These are phyloP conservation scores for Dysdera silvatica DNA, from an alignment of 1,140 invertebrate species.

Conservation along the genomic window DNA sequence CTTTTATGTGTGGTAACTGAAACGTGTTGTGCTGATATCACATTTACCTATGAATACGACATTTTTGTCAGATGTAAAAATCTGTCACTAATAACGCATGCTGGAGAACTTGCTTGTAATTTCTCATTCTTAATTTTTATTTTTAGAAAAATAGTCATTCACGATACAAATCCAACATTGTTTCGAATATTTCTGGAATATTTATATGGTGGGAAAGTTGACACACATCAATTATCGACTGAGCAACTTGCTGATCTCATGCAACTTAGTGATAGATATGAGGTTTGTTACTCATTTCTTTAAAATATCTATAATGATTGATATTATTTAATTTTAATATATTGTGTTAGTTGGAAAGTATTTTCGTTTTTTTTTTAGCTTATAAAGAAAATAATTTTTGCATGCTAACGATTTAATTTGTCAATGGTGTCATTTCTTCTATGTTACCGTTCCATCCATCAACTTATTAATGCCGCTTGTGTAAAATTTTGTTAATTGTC, in stretches of 20 bases:
- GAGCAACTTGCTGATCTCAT: constrained; percentile 59
- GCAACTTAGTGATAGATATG: constrained; percentile 50
- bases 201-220: constrained; percentile 56
- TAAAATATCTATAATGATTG: not conserved
- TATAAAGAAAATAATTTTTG: not conserved
- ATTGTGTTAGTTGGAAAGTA: not conserved
- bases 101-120: too few species aligned
- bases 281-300: constrained; percentile 35
- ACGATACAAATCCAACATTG: constrained; percentile 56
- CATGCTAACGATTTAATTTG: not conserved
- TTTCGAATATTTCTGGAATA: constrained; percentile 56
- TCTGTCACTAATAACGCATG: too few species aligned
- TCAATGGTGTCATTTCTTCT: not conserved
- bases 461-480: too few species aligned
- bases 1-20: too few species aligned
- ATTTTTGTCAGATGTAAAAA: too few species aligned
- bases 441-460: too few species aligned
- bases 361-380: not conserved
- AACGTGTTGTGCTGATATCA: too few species aligned
- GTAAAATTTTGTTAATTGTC: too few species aligned
- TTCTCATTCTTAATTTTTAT: constrained; percentile 31
- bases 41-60: too few species aligned
- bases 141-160: constrained; percentile 57
- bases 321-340: too few species aligned
- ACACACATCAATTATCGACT: constrained; percentile 44